Evolutionary conservation across 2,888 invertebrate species (phyloP), one percentile per base, ranked within the genome.

Genomic region (Sipha maydis): DNA sequence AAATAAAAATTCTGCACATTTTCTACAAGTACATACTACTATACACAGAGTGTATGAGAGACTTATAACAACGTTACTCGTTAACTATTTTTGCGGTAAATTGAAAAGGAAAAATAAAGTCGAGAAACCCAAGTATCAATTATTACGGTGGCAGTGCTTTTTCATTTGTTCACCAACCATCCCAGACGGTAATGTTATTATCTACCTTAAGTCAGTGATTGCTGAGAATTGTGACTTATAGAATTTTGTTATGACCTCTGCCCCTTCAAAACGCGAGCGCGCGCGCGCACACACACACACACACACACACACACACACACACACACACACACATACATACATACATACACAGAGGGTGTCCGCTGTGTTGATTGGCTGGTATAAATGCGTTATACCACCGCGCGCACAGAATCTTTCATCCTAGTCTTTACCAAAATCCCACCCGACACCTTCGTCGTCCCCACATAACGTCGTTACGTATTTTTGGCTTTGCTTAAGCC

Each of bases 401-500:
- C 73, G 41, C 34, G 21, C 19, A 28, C 14, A 38, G 73, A 56
- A 88, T 38, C 73, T 73, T 28, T 67, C 56, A 76, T n/a, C 75
- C 71, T 41, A 56, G 28, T 21, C 71, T 8, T 19, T 38, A 38
- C 41, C n/a, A 41, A 3, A 54, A 11, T 38, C 78, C 61, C 34
- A 34, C 69, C 21, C 41, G 38, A 19, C 61, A 34, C 69, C 78
- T 21, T 69, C 54, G 71, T 28, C 34, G 71, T 71, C 54, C 73
- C 28, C 83, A 9, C 38, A 31, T 88, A 88, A 88, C 80, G 75
- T 88, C 80, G 79, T 88, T 88, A 88, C 73, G 75, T 82, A 75
- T 88, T 88, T 86, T 88, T 54, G 73, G 80, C 80, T 88, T 88
- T 73, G 88, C 61, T 82, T 80, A 75, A 73, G 75, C 75, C 88